Evolutionary conservation across 2,113 vertebrate species (phyloP).

Genomic region (Pachyramphus minor): DNA sequence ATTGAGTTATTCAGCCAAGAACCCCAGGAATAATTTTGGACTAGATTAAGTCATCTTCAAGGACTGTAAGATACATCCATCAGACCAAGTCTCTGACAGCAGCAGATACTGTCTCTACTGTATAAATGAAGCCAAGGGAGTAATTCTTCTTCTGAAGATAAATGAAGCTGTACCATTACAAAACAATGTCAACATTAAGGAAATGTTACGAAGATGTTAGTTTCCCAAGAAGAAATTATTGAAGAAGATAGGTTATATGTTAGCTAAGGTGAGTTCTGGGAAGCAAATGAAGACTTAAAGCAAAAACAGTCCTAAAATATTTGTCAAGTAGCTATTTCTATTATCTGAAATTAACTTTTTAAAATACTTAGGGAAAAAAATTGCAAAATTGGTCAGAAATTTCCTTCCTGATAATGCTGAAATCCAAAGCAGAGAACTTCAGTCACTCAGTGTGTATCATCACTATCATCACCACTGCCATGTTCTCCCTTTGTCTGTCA

Average conservation of each 20-base stretch:
- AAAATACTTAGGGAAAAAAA: not conserved
- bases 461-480: not conserved
- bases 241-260: not conserved
- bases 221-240: not conserved
- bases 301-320: not conserved
- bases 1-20: not conserved
- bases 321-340: not conserved
- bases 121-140: not conserved
- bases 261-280: not conserved
- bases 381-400: not conserved
- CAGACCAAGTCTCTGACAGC: not conserved
- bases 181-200: not conserved
- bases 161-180: not conserved
- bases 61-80: not conserved
- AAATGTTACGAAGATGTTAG: constrained; percentile 13
- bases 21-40: not conserved
- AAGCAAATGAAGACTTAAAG: not conserved
- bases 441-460: not conserved
- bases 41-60: constrained; percentile 5
- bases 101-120: not conserved
- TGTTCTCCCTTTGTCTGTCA: not conserved
- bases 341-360: not conserved
- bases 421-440: not conserved
- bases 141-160: constrained; percentile 2
- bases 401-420: not conserved